A percentile compares a stretch with the other conserved stretches of the same genome.
These are phyloP conservation scores for Hypotaenidia philippensis DNA, from an alignment of 2,797 vertebrate species.

Conservation along the genomic window DNA sequence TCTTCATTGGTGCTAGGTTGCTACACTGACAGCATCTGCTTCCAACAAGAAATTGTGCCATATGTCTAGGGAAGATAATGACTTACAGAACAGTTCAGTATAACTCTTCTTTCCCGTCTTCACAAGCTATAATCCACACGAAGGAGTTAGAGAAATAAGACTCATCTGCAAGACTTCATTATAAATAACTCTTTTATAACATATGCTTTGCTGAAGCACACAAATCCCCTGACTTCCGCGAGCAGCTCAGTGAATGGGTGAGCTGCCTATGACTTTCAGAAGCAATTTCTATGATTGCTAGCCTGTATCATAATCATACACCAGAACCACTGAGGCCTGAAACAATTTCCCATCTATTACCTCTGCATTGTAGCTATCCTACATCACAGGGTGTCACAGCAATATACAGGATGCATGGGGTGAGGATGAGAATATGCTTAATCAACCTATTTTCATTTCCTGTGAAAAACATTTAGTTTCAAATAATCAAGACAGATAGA, in stretches of 20 bases:
- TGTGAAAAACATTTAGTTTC: constrained; percentile 11
- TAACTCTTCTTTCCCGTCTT: constrained; percentile 11
- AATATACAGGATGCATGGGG: background rate
- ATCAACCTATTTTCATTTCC: constrained; percentile 42
- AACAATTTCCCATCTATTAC: constrained; percentile 46
- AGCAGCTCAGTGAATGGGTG: background rate
- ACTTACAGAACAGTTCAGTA: background rate
- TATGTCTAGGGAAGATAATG: constrained; percentile 5
- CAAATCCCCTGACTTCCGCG: background rate
- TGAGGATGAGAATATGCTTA: constrained; percentile 5
- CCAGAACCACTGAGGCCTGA: constrained; percentile 5
- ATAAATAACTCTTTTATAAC: constrained; percentile 26
- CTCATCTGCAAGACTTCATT: constrained; percentile 51
- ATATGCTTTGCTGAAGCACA: constrained; percentile 15
- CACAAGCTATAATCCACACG: constrained; percentile 27
- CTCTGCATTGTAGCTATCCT: background rate
- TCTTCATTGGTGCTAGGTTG: background rate
- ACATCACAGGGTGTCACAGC: background rate
- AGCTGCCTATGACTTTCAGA: constrained; percentile 22
- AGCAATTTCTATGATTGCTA: constrained; percentile 55
- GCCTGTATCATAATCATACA: constrained; percentile 16
- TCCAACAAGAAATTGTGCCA: background rate
- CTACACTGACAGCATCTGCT: background rate
- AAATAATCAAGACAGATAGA: background rate
- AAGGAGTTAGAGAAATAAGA: constrained; percentile 24